A percentile compares a stretch with the other conserved stretches of the same genome.
Evolutionary conservation across 2,888 invertebrate genomes (phyloP).

Genomic region (Cryptus viduatorius): DNA sequence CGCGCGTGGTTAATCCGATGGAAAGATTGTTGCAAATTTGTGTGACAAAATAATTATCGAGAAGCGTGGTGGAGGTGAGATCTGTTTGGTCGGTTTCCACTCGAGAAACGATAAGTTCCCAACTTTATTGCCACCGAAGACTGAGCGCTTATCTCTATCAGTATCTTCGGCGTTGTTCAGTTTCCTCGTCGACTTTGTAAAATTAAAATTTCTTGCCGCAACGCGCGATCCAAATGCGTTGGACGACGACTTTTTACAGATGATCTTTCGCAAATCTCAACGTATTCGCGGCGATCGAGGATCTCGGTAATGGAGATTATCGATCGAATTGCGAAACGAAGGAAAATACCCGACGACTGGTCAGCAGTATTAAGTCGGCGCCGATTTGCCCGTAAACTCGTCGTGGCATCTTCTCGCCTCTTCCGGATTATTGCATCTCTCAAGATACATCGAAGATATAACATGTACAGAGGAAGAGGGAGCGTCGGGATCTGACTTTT

Average conservation of each 20-base stretch:
- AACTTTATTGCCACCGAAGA: constrained; percentile 12
- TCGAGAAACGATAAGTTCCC: not conserved
- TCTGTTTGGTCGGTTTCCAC: not conserved
- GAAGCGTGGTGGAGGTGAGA: not conserved
- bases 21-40: not conserved
- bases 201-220: not conserved
- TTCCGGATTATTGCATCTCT: constrained; percentile 1
- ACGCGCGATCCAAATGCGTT: constrained; percentile 1
- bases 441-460: not conserved
- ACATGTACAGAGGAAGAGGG: not conserved
- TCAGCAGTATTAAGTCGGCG: constrained; percentile 18
- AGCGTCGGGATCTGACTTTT: not conserved
- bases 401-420: constrained; percentile 14
- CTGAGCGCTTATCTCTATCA: constrained; percentile 1
- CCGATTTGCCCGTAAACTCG: constrained; percentile 16
- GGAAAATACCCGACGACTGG: not conserved
- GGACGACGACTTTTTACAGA: not conserved
- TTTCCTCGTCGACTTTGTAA: not conserved
- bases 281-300: not conserved
- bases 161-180: too few relatives aligned
- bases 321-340: not conserved
- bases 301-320: not conserved
- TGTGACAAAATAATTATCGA: not conserved
- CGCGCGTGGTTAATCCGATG: not conserved
- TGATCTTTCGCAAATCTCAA: constrained; percentile 12